Base-by-base conservation (phyloP, 1,140 invertebrate genomes). In the Drosophila guanche region DNA sequence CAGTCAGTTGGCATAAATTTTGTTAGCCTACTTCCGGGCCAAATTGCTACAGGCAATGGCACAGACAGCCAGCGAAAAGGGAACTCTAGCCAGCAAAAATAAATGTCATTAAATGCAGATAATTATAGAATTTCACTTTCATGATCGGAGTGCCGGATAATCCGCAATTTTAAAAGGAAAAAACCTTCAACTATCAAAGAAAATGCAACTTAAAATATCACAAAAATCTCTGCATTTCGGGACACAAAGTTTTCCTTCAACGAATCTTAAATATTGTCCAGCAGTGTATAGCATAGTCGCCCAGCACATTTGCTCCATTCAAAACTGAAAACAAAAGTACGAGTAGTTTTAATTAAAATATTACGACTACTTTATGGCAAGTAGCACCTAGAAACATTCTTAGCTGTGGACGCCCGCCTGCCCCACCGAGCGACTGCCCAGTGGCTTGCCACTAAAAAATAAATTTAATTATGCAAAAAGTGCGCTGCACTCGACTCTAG, bases 1-100 rank as follows among this genome's bases (percentile, higher is more conserved):
- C 84, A 88, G 75, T 89, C 83, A 88, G 83, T 88, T 83, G 84
- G 88, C 84, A 88, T 88, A 88, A 88, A 86, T 89, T 88, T 76
- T 67, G 83, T 88, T 88, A 88, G 83, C 83, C 83, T 83, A 88
- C 83, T 88, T 88, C 65, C 68, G 52, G 54, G 52, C 60, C 33
- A 83, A 88, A 88, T 83, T 83, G 78, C 83, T 83, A 66, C 83
- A 69, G 76, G 60, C 62, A 71, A 77, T 77, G 80, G n/a, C 68
- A 71, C 65, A 65, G 62, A 43, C 70, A 63, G 8, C 2, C 8
- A 20, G 1, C 5, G 33, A 25, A 12, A 5, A 14, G 29, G 20
- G 23, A 25, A 41, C 40, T 25, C 46, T 37, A 7, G 48, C 22
- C 52, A 46, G 46, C 51, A 73, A 65, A 40, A 72, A 65, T 52